A percentile compares a stretch with the other conserved stretches of the same genome.
Evolutionary conservation across 2,113 vertebrate genomes (phyloP).

Genomic region (Onychostoma macrolepis): DNA sequence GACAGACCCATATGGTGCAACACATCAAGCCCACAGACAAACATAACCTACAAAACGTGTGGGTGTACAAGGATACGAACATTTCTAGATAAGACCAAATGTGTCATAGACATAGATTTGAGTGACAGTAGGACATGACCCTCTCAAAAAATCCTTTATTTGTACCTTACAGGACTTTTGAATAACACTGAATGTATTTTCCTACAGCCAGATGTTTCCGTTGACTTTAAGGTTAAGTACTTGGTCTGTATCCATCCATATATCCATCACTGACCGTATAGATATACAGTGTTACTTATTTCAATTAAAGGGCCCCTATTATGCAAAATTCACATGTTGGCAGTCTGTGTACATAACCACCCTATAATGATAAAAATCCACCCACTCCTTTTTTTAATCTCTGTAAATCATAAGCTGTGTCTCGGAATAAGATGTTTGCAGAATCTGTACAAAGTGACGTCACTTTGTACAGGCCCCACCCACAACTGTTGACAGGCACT

Average conservation of each 20-base stretch:
- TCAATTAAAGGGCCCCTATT: too few species aligned
- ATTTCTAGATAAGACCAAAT: background rate
- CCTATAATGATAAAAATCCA: too few species aligned
- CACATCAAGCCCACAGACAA: slow-evolving; percentile 49
- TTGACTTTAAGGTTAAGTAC: background rate
- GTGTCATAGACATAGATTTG: background rate
- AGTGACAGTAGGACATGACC: background rate
- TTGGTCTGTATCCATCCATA: background rate
- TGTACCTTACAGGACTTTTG: background rate
- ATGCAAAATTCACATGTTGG: too few species aligned
- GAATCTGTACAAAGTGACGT: too few species aligned
- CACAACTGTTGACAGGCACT: too few species aligned
- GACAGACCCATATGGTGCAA: slow-evolving; percentile 53
- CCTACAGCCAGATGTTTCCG: background rate
- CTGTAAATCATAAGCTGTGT: too few species aligned
- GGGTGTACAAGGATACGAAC: slow-evolving; percentile 15
- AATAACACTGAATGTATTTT: background rate
- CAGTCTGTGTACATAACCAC: too few species aligned
- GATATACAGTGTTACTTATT: too few species aligned
- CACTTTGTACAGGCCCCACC: too few species aligned
- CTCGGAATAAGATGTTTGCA: too few species aligned
- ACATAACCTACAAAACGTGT: slow-evolving; percentile 31
- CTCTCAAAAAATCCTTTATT: background rate
- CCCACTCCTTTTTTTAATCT: too few species aligned
- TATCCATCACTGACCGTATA: too few species aligned